Percentiles rank a stretch among this genome's conserved stretches.
phyloP scores from a whole-genome alignment of 2,113 vertebrate genomes.

The Gobius niger region DNA sequence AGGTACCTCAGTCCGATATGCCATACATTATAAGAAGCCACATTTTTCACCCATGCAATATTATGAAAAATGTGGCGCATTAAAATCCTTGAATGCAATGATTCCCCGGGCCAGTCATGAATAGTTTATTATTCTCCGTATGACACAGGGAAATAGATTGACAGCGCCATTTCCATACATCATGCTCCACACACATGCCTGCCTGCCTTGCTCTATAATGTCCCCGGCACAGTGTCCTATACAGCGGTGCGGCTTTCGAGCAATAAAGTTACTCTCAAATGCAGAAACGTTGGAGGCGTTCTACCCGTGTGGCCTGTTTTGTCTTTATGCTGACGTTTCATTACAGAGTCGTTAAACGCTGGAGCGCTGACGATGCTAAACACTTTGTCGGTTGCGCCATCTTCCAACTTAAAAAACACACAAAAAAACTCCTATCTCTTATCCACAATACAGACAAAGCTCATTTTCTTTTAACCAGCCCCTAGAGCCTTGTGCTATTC shows the following conservation, averaged over 20 bases:
- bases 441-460: not conserved
- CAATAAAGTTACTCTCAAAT: not conserved
- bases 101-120: not conserved
- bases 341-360: conserved; percentile 19
- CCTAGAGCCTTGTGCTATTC: conserved; percentile 12
- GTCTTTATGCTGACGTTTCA: conserved; percentile 30
- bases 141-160: not conserved
- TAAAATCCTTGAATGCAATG: conserved; percentile 1
- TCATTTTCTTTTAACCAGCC: conserved; percentile 40
- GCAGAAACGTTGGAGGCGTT: conserved; percentile 1
- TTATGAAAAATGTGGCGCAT: conserved; percentile 2
- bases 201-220: not conserved
- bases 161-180: not conserved
- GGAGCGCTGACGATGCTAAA: conserved; percentile 26
- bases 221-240: not conserved
- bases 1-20: not conserved
- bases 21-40: not conserved
- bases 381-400: conserved; percentile 5
- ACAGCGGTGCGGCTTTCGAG: not conserved
- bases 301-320: conserved; percentile 23
- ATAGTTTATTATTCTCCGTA: not conserved
- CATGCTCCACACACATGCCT: not conserved
- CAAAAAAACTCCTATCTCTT: conserved; percentile 8
- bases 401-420: not conserved
- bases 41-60: not conserved